Percentiles rank a stretch among this genome's conserved stretches.
Conservation (phyloP, 2,888 invertebrate genomes). For the Polydesmus complanatus region DNA sequence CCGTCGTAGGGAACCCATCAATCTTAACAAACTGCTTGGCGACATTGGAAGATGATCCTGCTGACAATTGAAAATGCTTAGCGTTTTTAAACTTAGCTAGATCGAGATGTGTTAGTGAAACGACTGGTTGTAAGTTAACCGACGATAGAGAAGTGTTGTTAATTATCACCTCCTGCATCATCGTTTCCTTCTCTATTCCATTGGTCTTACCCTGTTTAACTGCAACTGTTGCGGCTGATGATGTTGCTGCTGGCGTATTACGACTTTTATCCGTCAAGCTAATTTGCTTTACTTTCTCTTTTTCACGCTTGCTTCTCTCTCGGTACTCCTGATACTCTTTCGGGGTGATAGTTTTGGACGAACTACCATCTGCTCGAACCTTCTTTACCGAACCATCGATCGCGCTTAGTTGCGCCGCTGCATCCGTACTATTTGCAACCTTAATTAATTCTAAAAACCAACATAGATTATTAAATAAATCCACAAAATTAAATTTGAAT, state of each 20-base stretch:
- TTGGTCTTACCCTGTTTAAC: neutral
- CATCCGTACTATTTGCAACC: neutral
- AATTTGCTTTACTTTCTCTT: neutral
- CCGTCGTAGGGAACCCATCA: neutral
- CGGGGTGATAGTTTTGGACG: neutral
- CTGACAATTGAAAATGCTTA: neutral
- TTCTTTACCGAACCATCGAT: neutral
- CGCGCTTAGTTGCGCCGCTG: neutral
- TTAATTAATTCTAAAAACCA: neutral
- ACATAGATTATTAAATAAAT: no score
- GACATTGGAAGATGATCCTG: neutral
- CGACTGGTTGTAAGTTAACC: conserved; percentile 12
- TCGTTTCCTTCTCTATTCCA: neutral
- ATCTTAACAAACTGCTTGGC: neutral
- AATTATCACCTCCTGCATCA: neutral
- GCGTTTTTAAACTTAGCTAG: conserved; percentile 1
- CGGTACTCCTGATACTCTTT: conserved; percentile 13
- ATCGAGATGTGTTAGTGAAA: conserved; percentile 6
- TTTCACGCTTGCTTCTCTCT: conserved; percentile 6
- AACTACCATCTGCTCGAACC: neutral
- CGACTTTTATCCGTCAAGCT: neutral
- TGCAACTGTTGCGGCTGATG: no score
- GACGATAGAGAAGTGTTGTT: conserved; percentile 10
- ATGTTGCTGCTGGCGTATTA: no score
- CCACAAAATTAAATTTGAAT: no score